Base-by-base conservation (phyloP, 2,888 invertebrate genomes). In the Helobdella robusta region DNA sequence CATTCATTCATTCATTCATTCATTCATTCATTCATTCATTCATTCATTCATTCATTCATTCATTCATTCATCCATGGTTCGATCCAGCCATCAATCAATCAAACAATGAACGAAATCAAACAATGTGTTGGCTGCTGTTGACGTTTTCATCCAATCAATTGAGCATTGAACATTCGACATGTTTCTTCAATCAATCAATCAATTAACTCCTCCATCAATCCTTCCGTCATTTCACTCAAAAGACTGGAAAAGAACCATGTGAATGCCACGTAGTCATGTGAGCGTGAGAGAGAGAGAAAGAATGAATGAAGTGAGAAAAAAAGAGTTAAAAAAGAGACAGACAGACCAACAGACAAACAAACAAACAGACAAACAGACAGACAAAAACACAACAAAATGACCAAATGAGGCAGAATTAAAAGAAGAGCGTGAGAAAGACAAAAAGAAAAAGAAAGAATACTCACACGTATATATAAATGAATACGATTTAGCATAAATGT, bases 1-100 rank as follows among this genome's bases (percentile, higher is more conserved):
- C 62, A 50, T 50, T 32, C 62, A 50, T 32, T 50, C 50, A 50
- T 25, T 35, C 62, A 50, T 35, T 34, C 34, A 18, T 34, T 44
- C 50, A 50, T 50, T 35, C 62, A 50, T 32, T 20, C 52, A 50
- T 30, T 56, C 52, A 15, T 30, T 30, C 54, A 15, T 30, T 44
- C 59, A 35, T 34, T 20, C 59, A 35, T 34, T 35, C 59, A 35
- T 34, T 35, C 59, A 35, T 5, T 35, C 59, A 35, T 34, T 20
- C 59, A 35, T 34, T 35, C 59, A 35, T 40, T 40, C 4, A 58
- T 58, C 34, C 34, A 58, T 34, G 3, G 2, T 32, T 34, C 34
- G 30, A 8, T 58, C 20, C 30, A 4, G 15, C 20, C 0, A 0
- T 34, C 34, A 8, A 0, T 34, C 20, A 28, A 58, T 30, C 34